Conservation (phyloP, 2,113 vertebrate species). For the Corythaixoides concolor region DNA sequence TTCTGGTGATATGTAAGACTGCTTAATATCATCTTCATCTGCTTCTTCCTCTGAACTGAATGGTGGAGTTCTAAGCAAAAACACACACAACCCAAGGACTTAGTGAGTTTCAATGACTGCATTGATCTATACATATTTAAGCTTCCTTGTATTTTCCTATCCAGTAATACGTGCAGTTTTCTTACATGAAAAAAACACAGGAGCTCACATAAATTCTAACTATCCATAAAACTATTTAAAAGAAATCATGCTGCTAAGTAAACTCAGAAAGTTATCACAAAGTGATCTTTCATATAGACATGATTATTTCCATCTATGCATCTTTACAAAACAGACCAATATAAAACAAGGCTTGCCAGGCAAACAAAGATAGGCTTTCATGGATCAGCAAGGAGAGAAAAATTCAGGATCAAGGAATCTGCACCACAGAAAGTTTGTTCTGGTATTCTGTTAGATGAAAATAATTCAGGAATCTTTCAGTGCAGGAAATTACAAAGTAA, state of each 20-base stretch:
- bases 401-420: neutral
- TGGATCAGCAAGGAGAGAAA: neutral
- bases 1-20: slow-evolving; percentile 28
- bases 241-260: neutral
- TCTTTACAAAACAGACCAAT: neutral
- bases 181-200: neutral
- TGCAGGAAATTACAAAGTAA: neutral
- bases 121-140: neutral
- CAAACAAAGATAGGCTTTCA: neutral
- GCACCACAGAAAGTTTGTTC: neutral
- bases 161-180: neutral
- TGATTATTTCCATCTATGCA: neutral
- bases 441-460: neutral
- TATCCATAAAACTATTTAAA: neutral
- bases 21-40: slow-evolving; percentile 65
- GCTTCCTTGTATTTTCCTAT: neutral
- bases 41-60: slow-evolving; percentile 88
- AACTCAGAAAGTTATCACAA: neutral
- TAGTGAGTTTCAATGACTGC: neutral
- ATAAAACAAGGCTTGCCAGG: neutral
- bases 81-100: neutral
- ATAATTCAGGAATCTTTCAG: neutral
- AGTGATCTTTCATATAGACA: neutral
- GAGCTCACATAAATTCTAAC: neutral
- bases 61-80: slow-evolving; percentile 78